Conservation (phyloP, 2,888 invertebrate species). For the Rambutsinella grinnellia region DNA sequence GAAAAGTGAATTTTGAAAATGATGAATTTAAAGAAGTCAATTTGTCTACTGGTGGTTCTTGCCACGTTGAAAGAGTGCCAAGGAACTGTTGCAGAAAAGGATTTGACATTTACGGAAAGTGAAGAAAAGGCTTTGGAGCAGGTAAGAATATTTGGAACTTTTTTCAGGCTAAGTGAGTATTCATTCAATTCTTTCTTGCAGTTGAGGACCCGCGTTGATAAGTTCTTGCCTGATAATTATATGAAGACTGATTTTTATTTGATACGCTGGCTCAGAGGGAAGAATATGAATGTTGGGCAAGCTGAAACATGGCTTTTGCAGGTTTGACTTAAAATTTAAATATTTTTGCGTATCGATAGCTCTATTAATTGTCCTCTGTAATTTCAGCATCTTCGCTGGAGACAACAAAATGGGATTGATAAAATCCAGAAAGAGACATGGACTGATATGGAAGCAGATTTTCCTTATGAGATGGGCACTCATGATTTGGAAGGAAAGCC, state of each 20-base stretch:
- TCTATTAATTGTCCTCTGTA: background rate
- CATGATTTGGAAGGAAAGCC: slow-evolving; percentile 15
- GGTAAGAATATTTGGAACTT: slow-evolving; percentile 7
- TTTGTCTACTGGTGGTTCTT: too few species aligned
- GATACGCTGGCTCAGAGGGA: slow-evolving; percentile 34
- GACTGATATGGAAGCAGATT: slow-evolving; percentile 17
- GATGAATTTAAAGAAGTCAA: too few species aligned
- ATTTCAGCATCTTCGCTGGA: background rate
- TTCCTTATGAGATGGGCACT: slow-evolving; percentile 30
- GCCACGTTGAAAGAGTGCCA: too few species aligned
- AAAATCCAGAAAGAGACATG: background rate
- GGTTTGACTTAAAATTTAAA: slow-evolving; percentile 3
- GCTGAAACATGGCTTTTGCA: slow-evolving; percentile 24
- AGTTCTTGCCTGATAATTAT: slow-evolving; percentile 8
- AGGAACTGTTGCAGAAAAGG: slow-evolving; percentile 15
- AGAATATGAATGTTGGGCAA: slow-evolving; percentile 20
- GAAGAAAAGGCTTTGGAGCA: slow-evolving; percentile 16
- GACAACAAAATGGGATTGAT: slow-evolving; percentile 24
- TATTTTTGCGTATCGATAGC: background rate
- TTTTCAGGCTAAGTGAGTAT: background rate
- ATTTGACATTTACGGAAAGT: slow-evolving; percentile 5
- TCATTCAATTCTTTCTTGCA: slow-evolving; percentile 2
- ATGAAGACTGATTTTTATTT: slow-evolving; percentile 38
- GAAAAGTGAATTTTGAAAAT: too few species aligned
- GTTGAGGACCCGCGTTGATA: slow-evolving; percentile 13